phyloP scores from a whole-genome alignment of 2,797 vertebrate species.

The Chelidonichthys spinosus region DNA sequence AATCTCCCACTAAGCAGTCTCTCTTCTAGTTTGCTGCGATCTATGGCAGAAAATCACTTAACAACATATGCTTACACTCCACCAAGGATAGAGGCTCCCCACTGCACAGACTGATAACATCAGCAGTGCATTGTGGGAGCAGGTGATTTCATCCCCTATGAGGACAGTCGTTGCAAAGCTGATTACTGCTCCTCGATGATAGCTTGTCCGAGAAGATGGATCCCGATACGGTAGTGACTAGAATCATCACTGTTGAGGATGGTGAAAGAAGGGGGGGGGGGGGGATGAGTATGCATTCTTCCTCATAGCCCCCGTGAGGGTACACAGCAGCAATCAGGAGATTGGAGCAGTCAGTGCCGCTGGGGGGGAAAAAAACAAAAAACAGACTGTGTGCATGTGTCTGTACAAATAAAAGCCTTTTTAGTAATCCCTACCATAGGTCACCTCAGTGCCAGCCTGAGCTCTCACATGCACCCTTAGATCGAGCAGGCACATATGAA shows the following conservation, averaged over 20 bases:
- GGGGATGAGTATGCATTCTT: conserved; percentile 23
- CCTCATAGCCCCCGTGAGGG: conserved; percentile 24
- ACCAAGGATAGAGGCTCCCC: conserved; percentile 38
- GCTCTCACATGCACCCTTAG: conserved; percentile 45
- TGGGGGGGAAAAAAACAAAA: not conserved
- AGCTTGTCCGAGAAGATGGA: conserved; percentile 49
- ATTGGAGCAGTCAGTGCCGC: conserved; percentile 21
- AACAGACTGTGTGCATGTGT: not conserved
- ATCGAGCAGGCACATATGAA: conserved; percentile 17
- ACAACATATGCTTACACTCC: conserved; percentile 19
- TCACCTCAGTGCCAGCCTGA: conserved; percentile 37
- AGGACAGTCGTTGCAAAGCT: conserved; percentile 70
- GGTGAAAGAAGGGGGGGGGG: not conserved
- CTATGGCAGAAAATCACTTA: conserved; percentile 31
- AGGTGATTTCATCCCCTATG: conserved; percentile 68
- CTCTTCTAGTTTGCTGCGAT: conserved; percentile 18
- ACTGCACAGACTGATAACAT: conserved; percentile 63
- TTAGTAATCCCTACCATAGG: conserved; percentile 51
- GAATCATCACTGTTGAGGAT: conserved; percentile 29
- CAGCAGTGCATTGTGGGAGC: conserved; percentile 51
- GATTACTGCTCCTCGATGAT: conserved; percentile 69
- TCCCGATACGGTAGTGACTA: conserved; percentile 38
- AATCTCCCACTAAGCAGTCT: conserved; percentile 17
- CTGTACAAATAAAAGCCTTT: conserved; percentile 37
- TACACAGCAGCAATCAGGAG: conserved; percentile 36